Conservation (phyloP, 2,113 vertebrate species). For the Scalopus aquaticus region DNA sequence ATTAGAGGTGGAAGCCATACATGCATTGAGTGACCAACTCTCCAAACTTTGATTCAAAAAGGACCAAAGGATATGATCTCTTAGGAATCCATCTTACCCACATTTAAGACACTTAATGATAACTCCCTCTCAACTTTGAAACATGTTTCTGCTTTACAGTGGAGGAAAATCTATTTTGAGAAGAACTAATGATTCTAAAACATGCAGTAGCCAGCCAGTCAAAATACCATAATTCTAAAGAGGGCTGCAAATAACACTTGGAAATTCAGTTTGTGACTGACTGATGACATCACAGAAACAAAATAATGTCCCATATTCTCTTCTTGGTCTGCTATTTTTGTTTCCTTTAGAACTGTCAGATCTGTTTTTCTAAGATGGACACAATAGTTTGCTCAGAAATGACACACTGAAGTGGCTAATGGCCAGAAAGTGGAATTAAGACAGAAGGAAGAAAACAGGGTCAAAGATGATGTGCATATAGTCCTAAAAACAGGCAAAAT, state of each 20-base stretch:
- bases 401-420: conserved; percentile 14
- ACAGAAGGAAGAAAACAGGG: not conserved
- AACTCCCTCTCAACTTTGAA: conserved; percentile 51
- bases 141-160: conserved; percentile 42
- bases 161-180: not conserved
- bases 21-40: conserved; percentile 16
- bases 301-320: conserved; percentile 57
- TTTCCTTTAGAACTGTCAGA: conserved; percentile 53
- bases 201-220: conserved; percentile 50
- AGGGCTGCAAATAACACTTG: conserved; percentile 53
- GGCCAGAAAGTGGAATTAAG: conserved; percentile 14
- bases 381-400: conserved; percentile 30
- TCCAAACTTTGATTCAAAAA: conserved; percentile 66
- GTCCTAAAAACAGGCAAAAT: not conserved
- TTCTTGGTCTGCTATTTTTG: conserved; percentile 66
- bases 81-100: conserved; percentile 63
- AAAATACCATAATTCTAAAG: not conserved
- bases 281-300: conserved; percentile 68
- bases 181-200: conserved; percentile 45
- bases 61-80: conserved; percentile 37
- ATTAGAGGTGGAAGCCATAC: conserved; percentile 69
- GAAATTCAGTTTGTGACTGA: conserved; percentile 49
- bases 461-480: not conserved
- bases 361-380: conserved; percentile 47
- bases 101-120: conserved; percentile 71